Conservation (phyloP, 2,888 invertebrate species). For the Drosophila neotestacea region DNA sequence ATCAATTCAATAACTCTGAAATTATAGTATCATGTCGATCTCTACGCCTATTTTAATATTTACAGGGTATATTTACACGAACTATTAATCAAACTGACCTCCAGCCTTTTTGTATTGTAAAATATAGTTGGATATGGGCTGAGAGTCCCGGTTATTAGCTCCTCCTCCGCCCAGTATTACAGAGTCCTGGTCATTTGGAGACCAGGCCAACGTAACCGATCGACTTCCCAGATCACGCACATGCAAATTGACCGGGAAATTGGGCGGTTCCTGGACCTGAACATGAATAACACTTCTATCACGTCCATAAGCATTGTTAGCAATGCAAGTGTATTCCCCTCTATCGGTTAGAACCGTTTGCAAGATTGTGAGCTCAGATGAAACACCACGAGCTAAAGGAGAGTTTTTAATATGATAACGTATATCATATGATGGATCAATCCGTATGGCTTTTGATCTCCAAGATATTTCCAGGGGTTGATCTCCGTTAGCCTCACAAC, state of each 20-base stretch:
- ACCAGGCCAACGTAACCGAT: constrained; percentile 87
- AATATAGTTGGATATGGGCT: constrained; percentile 87
- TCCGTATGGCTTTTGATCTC: constrained; percentile 86
- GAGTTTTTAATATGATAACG: constrained; percentile 85
- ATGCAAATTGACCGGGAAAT: constrained; percentile 87
- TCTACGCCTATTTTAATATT: neutral
- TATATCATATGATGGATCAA: constrained; percentile 86
- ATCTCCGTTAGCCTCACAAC: constrained; percentile 87
- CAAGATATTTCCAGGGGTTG: constrained; percentile 86
- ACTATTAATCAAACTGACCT: constrained; percentile 82
- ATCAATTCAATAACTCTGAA: too few relatives aligned
- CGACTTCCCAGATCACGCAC: constrained; percentile 87
- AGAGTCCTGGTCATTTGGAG: constrained; percentile 85
- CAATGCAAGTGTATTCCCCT: constrained; percentile 88
- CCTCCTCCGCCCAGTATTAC: constrained; percentile 65
- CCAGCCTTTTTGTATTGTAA: constrained; percentile 87
- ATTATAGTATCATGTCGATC: neutral
- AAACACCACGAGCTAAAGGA: constrained; percentile 84
- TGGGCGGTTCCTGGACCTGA: constrained; percentile 87
- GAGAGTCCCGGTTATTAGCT: constrained; percentile 84
- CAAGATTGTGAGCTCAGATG: constrained; percentile 87
- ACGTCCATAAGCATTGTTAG: constrained; percentile 88
- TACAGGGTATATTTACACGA: neutral
- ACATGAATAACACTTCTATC: constrained; percentile 86
- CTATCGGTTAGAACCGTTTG: constrained; percentile 86